Conservation (phyloP, 2,113 vertebrate genomes). For the Genyomyrus donnyi region DNA sequence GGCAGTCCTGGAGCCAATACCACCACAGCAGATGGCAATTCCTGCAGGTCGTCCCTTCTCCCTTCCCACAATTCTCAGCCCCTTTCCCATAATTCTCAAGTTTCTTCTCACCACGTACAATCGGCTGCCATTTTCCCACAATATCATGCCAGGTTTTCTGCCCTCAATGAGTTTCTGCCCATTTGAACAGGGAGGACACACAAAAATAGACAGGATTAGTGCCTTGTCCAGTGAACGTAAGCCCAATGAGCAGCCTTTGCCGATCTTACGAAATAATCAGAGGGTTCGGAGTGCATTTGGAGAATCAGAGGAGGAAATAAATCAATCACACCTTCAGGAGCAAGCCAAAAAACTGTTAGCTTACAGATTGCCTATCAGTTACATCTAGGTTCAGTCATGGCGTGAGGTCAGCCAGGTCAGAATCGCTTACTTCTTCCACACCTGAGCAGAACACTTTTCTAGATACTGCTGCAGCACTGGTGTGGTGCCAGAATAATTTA, state of each 20-base stretch:
- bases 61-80: background rate
- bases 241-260: background rate
- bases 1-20: background rate
- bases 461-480: background rate
- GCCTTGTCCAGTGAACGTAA: background rate
- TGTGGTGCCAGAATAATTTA: background rate
- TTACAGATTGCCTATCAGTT: background rate
- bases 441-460: background rate
- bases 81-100: background rate
- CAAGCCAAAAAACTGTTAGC: background rate
- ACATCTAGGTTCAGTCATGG: background rate
- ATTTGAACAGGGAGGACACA: background rate
- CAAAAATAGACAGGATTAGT: background rate
- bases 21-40: background rate
- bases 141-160: background rate
- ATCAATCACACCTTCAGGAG: background rate
- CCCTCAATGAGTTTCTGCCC: background rate
- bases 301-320: background rate
- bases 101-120: background rate
- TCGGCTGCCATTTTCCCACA: background rate
- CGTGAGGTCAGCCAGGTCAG: background rate
- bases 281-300: background rate
- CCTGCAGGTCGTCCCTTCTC: slow-evolving; percentile 2
- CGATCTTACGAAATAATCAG: background rate
- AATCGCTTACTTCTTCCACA: background rate